Evolutionary conservation across 2,113 vertebrate species (phyloP).

Genomic region (Poecilia latipinna): DNA sequence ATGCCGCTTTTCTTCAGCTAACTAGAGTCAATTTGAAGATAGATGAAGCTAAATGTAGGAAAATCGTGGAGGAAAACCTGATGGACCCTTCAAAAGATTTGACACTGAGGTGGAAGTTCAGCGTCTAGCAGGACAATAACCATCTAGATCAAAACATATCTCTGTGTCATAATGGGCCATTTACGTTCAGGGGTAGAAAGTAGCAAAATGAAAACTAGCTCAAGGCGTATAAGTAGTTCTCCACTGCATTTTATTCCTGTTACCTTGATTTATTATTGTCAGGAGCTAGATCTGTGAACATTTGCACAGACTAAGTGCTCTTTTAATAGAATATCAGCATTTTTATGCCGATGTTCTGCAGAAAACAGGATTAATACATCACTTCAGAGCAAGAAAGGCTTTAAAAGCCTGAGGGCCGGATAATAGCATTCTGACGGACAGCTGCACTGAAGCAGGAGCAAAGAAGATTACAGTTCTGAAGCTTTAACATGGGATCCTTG

Average conservation of each 20-base stretch:
- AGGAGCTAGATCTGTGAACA: background rate
- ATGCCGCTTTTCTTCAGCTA: background rate
- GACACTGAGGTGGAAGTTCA: background rate
- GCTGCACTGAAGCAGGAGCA: background rate
- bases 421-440: conserved; percentile 34
- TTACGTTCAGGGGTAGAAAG: background rate
- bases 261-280: background rate
- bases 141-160: too few relatives aligned
- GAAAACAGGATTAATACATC: conserved; percentile 10
- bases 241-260: background rate
- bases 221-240: background rate
- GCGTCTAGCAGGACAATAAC: background rate
- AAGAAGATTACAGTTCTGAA: background rate
- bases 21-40: background rate
- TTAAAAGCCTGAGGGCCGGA: conserved; percentile 6
- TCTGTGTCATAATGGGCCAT: too few relatives aligned
- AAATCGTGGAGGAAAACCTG: background rate
- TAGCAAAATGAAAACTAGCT: background rate
- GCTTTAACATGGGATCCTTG: conserved; percentile 15
- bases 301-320: background rate
- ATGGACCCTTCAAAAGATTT: background rate
- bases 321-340: conserved; percentile 1
- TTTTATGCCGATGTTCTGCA: background rate
- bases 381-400: conserved; percentile 28
- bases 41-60: background rate